Conservation (phyloP, 2,113 vertebrate genomes). For the Salvelinus alpinus region DNA sequence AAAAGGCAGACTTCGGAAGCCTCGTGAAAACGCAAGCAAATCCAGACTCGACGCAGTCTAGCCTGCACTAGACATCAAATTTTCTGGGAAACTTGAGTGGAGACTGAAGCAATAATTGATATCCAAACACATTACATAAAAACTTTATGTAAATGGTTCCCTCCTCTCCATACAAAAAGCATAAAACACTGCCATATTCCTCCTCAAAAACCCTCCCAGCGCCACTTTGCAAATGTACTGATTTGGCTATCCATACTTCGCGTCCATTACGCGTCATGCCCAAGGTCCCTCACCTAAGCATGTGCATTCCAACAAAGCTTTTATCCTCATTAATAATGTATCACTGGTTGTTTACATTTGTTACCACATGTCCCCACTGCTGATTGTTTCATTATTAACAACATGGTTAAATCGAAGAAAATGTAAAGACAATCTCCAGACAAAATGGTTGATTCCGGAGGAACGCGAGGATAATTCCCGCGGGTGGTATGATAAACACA, state of each 20-base stretch:
- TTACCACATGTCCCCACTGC: conserved; percentile 28
- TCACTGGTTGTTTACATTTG: conserved; percentile 58
- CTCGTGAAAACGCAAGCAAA: conserved; percentile 1
- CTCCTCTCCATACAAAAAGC: conserved; percentile 14
- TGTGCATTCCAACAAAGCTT: conserved; percentile 67
- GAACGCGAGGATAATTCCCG: not conserved
- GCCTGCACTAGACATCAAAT: conserved; percentile 45
- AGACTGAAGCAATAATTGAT: conserved; percentile 58
- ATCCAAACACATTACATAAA: conserved; percentile 60
- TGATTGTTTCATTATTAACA: conserved; percentile 65
- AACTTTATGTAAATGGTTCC: conserved; percentile 60
- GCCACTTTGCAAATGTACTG: conserved; percentile 42
- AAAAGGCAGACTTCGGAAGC: conserved; percentile 8
- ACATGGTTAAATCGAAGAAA: conserved; percentile 38
- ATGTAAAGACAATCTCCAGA: conserved; percentile 15
- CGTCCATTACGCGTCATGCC: conserved; percentile 31
- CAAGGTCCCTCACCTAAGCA: conserved; percentile 49
- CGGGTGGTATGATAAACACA: not conserved
- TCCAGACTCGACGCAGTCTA: conserved; percentile 9
- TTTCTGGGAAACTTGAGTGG: conserved; percentile 52
- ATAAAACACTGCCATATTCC: conserved; percentile 36
- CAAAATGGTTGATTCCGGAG: conserved; percentile 6
- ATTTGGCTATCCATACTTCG: conserved; percentile 43
- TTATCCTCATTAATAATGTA: conserved; percentile 72
- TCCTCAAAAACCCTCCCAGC: conserved; percentile 28